Conservation (phyloP, 2,888 invertebrate species). For the Ichneumoninae sp. region DNA sequence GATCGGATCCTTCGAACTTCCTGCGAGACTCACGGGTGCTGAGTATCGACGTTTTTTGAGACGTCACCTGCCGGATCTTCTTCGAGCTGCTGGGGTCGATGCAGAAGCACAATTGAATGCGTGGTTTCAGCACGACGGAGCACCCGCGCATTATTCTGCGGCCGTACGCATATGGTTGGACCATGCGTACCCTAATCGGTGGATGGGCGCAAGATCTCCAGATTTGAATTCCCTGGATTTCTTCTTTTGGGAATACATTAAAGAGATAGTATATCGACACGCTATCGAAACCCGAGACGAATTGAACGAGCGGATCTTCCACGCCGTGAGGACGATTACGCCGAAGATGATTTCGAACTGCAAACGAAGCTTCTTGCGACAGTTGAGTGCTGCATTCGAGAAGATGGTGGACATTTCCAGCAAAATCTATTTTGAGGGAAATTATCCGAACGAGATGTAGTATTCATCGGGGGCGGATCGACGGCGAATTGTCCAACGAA, state of each 20-base stretch:
- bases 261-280: neutral
- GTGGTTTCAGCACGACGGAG: neutral
- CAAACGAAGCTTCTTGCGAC: neutral
- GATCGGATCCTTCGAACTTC: neutral
- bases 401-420: neutral
- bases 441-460: too few species aligned
- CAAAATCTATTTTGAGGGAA: neutral
- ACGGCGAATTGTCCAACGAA: too few species aligned
- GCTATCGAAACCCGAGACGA: neutral
- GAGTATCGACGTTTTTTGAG: neutral
- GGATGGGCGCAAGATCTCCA: neutral
- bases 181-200: neutral
- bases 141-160: too few species aligned
- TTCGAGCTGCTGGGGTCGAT: too few species aligned
- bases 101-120: neutral
- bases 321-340: neutral
- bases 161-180: neutral
- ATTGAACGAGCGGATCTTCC: neutral
- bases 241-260: neutral
- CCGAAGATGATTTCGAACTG: neutral
- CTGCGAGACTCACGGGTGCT: neutral
- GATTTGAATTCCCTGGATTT: conserved; percentile 1
- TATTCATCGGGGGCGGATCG: too few species aligned
- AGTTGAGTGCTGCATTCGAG: neutral
- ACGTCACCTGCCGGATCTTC: neutral